A percentile compares a stretch with the other conserved stretches of the same genome.
These are phyloP conservation scores for Brenthis ino DNA, from an alignment of 2,888 invertebrate genomes.

Conservation along the genomic window DNA sequence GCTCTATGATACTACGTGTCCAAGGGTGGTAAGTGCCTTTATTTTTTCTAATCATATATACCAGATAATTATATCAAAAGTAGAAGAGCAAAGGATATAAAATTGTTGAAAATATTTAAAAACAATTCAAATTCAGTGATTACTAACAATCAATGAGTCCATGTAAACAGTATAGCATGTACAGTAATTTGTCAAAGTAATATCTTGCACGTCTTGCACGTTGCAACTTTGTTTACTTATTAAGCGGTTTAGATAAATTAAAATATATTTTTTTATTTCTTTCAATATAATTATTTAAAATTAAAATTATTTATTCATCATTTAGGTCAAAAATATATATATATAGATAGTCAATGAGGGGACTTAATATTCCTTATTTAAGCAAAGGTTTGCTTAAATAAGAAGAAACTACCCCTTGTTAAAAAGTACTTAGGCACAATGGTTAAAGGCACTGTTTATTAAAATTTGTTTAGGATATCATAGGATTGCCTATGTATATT, in stretches of 20 bases:
- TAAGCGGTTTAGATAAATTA: conserved; percentile 1
- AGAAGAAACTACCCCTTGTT: too few relatives aligned
- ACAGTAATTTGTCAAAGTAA: conserved; percentile 14
- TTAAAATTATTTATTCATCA: too few relatives aligned
- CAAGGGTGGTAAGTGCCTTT: conserved; percentile 62
- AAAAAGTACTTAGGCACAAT: too few relatives aligned
- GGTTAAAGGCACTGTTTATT: too few relatives aligned
- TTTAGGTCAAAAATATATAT: too few relatives aligned
- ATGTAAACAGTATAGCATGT: not conserved
- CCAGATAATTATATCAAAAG: not conserved
- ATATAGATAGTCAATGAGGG: too few relatives aligned
- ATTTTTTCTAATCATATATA: not conserved
- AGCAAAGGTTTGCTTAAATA: too few relatives aligned
- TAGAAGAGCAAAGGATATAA: not conserved
- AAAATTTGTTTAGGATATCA: too few relatives aligned
- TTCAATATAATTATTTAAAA: not conserved
- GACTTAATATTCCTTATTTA: too few relatives aligned
- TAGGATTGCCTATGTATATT: too few relatives aligned
- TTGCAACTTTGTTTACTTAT: conserved; percentile 22
- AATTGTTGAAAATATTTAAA: not conserved
- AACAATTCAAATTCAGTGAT: not conserved
- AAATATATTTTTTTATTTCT: not conserved
- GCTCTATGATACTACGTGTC: conserved; percentile 64
- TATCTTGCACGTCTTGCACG: conserved; percentile 13
- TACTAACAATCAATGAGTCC: not conserved